Percentiles rank a stretch among this genome's conserved stretches.
phyloP scores from a whole-genome alignment of 2,113 vertebrate genomes.

The Apaloderma vittatum region DNA sequence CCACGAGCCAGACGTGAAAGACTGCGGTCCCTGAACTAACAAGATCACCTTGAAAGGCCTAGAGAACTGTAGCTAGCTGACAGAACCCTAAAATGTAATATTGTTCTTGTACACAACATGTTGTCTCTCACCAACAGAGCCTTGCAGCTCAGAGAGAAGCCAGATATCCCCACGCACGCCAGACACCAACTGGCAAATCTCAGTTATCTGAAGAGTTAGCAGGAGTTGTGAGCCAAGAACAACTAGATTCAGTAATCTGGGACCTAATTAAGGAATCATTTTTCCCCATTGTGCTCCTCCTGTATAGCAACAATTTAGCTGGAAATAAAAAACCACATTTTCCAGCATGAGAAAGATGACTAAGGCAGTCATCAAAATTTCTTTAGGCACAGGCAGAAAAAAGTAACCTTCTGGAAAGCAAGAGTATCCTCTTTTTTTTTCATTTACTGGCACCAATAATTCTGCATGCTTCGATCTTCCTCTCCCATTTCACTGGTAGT shows the following conservation, averaged over 20 bases:
- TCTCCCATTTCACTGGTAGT: neutral
- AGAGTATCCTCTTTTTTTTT: neutral
- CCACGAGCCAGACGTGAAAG: neutral
- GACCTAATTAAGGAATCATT: neutral
- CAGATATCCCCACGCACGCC: neutral
- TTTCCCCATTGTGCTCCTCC: neutral
- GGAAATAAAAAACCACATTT: neutral
- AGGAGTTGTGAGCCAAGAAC: neutral
- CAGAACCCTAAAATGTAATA: neutral
- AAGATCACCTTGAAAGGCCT: neutral
- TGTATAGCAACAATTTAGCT: neutral
- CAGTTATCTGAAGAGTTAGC: neutral
- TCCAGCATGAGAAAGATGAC: neutral
- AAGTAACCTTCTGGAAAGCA: neutral
- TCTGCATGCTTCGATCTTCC: neutral
- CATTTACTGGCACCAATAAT: neutral
- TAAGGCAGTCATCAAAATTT: neutral
- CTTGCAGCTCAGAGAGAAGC: neutral
- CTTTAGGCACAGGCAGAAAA: neutral
- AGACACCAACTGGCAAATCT: neutral
- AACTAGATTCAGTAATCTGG: neutral
- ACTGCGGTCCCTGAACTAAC: neutral
- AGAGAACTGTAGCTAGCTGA: neutral
- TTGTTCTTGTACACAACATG: accelerated
- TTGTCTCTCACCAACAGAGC: neutral